phyloP scores from a whole-genome alignment of 2,888 invertebrate species.

The Phania funesta region DNA sequence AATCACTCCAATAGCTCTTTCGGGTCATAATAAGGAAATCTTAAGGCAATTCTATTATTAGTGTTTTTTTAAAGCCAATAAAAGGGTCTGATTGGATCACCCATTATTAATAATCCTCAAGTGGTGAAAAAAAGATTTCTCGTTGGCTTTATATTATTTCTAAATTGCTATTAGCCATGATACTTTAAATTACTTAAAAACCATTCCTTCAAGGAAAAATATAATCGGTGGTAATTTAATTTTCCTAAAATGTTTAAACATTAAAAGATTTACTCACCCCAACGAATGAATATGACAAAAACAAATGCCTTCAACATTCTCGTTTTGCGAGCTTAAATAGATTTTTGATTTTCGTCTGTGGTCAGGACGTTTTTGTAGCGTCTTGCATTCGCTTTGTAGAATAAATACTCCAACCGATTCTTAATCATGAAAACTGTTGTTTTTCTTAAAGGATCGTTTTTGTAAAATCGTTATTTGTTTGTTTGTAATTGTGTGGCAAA shows the following conservation, averaged over 20 bases:
- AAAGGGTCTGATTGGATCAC: too few relatives aligned
- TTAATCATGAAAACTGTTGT: slow-evolving; percentile 16
- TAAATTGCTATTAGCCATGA: too few relatives aligned
- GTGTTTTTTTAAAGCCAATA: too few relatives aligned
- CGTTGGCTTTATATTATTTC: too few relatives aligned
- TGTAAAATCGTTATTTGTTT: neutral
- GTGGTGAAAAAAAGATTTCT: too few relatives aligned
- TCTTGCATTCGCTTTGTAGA: neutral
- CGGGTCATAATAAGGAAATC: too few relatives aligned
- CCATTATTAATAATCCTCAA: too few relatives aligned
- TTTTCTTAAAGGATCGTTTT: slow-evolving; percentile 4
- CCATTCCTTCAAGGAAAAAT: neutral
- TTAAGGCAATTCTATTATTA: too few relatives aligned
- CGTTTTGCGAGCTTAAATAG: slow-evolving; percentile 44
- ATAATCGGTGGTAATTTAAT: too few relatives aligned
- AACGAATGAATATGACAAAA: slow-evolving; percentile 74
- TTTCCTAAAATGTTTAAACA: too few relatives aligned
- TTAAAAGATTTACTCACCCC: slow-evolving; percentile 66
- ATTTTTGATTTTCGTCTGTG: slow-evolving; percentile 38
- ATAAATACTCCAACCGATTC: slow-evolving; percentile 3
- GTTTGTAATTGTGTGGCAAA: neutral
- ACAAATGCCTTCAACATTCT: slow-evolving; percentile 72
- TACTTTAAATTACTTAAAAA: too few relatives aligned
- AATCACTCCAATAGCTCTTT: too few relatives aligned
- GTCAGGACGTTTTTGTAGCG: slow-evolving; percentile 33